These are phyloP conservation scores for Imbricaverruca yamaguchii DNA, from an alignment of 2,888 invertebrate species.

Conservation along the genomic window DNA sequence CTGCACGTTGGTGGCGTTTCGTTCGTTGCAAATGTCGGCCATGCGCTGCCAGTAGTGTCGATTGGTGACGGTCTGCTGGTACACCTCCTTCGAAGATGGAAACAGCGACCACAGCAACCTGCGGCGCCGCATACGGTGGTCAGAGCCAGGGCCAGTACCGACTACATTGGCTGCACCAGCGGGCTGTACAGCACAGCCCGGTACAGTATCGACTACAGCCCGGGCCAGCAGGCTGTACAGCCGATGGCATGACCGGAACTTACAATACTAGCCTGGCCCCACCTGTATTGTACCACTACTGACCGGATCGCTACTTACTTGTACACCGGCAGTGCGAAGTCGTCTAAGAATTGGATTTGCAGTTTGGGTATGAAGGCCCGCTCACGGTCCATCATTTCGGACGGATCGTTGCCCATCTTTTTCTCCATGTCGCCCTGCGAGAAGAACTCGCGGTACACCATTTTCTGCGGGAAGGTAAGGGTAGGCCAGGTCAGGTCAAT, in stretches of 20 bases:
- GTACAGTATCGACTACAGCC: too few relatives aligned
- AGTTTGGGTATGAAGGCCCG: constrained; percentile 72
- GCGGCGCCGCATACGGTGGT: background rate
- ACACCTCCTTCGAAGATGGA: background rate
- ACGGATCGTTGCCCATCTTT: constrained; percentile 62
- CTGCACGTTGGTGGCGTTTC: constrained; percentile 5
- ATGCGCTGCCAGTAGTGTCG: constrained; percentile 9
- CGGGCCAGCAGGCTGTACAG: too few relatives aligned
- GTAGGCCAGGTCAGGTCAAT: background rate
- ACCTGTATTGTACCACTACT: too few relatives aligned
- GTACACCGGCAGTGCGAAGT: constrained; percentile 52
- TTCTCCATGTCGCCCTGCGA: constrained; percentile 76
- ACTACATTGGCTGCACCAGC: too few relatives aligned
- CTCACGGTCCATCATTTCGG: constrained; percentile 71
- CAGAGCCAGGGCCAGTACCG: too few relatives aligned
- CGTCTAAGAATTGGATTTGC: constrained; percentile 63
- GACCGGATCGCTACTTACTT: constrained; percentile 37
- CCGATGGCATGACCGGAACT: too few relatives aligned
- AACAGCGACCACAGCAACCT: background rate
- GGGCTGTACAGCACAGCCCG: too few relatives aligned
- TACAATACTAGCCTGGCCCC: too few relatives aligned
- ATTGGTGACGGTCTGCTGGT: background rate
- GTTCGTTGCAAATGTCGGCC: constrained; percentile 7
- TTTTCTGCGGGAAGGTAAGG: constrained; percentile 47
- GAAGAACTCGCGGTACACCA: constrained; percentile 76